phyloP scores from a whole-genome alignment of 2,113 vertebrate genomes.

The Colius striatus region DNA sequence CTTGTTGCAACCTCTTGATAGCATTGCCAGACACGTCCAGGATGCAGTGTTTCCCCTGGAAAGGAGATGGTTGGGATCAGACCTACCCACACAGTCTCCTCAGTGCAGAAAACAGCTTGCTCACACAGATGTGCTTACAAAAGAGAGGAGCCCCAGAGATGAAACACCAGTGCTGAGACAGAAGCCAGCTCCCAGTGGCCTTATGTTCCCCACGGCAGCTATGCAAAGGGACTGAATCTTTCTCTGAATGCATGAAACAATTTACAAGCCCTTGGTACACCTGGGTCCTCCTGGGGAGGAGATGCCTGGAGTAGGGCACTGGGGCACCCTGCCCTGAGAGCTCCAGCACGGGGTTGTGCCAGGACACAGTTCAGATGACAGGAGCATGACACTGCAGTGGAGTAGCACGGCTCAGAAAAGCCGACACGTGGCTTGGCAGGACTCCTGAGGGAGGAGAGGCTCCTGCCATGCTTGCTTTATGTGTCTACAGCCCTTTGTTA shows the following conservation, averaged over 20 bases:
- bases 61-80: background rate
- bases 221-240: background rate
- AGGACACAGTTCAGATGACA: background rate
- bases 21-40: constrained; percentile 98
- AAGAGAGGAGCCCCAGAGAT: background rate
- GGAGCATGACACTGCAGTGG: background rate
- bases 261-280: background rate
- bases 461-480: rapidly evolving
- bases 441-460: background rate
- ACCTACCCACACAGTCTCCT: background rate
- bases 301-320: rapidly evolving
- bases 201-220: background rate
- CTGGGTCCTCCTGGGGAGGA: background rate
- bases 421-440: background rate
- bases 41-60: constrained; percentile 97
- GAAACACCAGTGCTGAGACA: background rate
- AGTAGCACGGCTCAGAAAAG: background rate
- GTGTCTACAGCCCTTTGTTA: background rate
- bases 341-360: background rate
- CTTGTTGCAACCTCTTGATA: constrained; percentile 98
- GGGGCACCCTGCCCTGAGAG: background rate
- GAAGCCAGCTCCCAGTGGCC: background rate
- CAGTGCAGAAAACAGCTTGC: background rate
- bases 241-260: background rate
- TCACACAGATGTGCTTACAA: background rate